Evolutionary conservation across 2,888 invertebrate genomes (phyloP).

Genomic region (Hydraecia micacea): DNA sequence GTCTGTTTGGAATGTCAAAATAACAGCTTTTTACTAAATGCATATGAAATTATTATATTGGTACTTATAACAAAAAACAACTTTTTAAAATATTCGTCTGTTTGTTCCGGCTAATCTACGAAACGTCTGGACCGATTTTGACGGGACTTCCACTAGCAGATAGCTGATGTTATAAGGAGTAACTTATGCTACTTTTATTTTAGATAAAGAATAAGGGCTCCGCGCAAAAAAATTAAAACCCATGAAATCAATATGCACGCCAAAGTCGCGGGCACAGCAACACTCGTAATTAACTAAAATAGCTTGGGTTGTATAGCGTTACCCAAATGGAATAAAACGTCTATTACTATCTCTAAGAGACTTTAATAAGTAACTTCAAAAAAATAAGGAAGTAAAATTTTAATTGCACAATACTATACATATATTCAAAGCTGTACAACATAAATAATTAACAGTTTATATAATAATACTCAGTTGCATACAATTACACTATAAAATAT

Average conservation of each 20-base stretch:
- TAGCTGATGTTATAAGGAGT: not conserved
- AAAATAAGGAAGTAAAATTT: constrained; percentile 69
- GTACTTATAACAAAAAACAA: too few relatives aligned
- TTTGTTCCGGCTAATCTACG: too few relatives aligned
- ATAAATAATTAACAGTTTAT: constrained; percentile 64
- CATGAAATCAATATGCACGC: not conserved
- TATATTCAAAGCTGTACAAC: constrained; percentile 70
- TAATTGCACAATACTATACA: constrained; percentile 72
- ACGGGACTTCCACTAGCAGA: not conserved
- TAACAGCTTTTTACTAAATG: not conserved
- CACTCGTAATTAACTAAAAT: not conserved
- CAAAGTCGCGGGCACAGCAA: not conserved
- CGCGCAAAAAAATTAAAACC: not conserved
- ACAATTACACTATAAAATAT: constrained; percentile 46
- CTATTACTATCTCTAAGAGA: constrained; percentile 64
- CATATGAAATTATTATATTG: too few relatives aligned
- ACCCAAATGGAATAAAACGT: constrained; percentile 64
- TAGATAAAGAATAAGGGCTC: not conserved
- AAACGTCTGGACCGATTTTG: not conserved
- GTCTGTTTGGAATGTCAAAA: not conserved
- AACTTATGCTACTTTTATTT: not conserved
- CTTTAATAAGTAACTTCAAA: constrained; percentile 70
- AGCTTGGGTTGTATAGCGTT: not conserved
- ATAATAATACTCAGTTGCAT: constrained; percentile 64
- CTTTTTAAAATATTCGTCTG: too few relatives aligned